Conservation (phyloP, 2,797 vertebrate genomes). For the Crocidura indochinensis region DNA sequence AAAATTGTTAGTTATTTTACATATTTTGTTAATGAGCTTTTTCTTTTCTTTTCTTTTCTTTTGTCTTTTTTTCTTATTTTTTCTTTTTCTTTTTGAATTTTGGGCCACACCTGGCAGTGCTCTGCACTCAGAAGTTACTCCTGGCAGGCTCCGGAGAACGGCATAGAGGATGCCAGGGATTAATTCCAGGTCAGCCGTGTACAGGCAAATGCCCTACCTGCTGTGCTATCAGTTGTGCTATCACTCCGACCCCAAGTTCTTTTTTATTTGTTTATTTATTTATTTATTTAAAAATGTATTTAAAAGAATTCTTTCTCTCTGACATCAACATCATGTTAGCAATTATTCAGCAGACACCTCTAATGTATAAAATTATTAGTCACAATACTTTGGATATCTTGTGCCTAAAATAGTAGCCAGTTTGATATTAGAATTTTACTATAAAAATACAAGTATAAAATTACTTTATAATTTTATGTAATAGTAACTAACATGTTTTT, state of each 20-base stretch:
- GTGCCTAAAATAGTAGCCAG: neutral
- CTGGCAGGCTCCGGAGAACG: too few species aligned
- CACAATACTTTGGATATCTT: neutral
- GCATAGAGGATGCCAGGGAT: too few species aligned
- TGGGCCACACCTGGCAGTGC: too few species aligned
- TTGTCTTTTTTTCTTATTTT: too few species aligned
- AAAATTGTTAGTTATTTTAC: neutral
- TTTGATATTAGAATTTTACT: neutral
- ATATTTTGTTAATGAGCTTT: too few species aligned
- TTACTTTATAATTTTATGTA: neutral
- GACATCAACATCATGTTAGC: conserved; percentile 20
- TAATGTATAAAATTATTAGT: conserved; percentile 19
- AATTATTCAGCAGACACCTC: conserved; percentile 51
- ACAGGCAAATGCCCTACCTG: too few species aligned
- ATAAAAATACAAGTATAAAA: conserved; percentile 23
- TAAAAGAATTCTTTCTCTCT: neutral
- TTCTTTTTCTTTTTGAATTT: too few species aligned
- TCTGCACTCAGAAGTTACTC: too few species aligned
- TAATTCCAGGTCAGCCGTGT: too few species aligned
- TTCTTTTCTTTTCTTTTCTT: too few species aligned
- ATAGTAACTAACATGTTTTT: conserved; percentile 34
- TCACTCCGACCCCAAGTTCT: too few species aligned
- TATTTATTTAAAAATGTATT: conserved; percentile 15
- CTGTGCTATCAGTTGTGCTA: too few species aligned
- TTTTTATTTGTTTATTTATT: neutral